A percentile compares a stretch with the other conserved stretches of the same genome.
phyloP scores from a whole-genome alignment of 2,113 vertebrate species.

The Symphodus melops region DNA sequence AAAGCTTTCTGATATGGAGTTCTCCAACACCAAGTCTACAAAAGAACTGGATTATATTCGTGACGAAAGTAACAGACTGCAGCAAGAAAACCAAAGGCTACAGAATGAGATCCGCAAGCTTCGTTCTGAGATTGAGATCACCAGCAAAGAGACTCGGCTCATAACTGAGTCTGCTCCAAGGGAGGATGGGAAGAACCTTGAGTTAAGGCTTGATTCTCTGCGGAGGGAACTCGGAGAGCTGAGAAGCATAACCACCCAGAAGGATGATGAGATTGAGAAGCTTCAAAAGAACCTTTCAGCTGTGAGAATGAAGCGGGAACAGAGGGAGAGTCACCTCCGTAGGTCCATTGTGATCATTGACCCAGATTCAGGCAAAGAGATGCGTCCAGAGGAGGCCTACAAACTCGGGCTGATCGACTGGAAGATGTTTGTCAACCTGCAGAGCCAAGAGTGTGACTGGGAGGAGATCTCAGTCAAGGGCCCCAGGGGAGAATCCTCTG shows the following conservation, averaged over 20 bases:
- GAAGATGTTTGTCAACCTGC: constrained; percentile 96
- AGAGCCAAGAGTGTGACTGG: constrained; percentile 98
- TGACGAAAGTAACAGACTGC: constrained; percentile 92
- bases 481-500: constrained; percentile 90
- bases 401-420: constrained; percentile 93
- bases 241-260: constrained; percentile 86
- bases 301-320: constrained; percentile 91
- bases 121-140: constrained; percentile 93
- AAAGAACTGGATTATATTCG: constrained; percentile 93
- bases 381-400: constrained; percentile 96
- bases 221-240: constrained; percentile 91
- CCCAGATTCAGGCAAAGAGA: constrained; percentile 93
- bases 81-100: constrained; percentile 93
- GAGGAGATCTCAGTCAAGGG: constrained; percentile 95
- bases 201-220: constrained; percentile 88
- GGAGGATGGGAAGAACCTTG: constrained; percentile 84
- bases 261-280: constrained; percentile 90
- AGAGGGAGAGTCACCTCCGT: constrained; percentile 94
- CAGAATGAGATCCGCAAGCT: constrained; percentile 90
- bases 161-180: constrained; percentile 83
- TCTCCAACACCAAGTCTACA: constrained; percentile 93
- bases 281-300: constrained; percentile 90
- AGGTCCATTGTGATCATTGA: constrained; percentile 97
- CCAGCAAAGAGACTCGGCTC: constrained; percentile 87
- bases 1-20: constrained; percentile 90